Percentiles rank a stretch among this genome's conserved stretches.
Evolutionary conservation across 2,113 vertebrate genomes (phyloP).

Genomic region (Chascanopsetta lugubris): DNA sequence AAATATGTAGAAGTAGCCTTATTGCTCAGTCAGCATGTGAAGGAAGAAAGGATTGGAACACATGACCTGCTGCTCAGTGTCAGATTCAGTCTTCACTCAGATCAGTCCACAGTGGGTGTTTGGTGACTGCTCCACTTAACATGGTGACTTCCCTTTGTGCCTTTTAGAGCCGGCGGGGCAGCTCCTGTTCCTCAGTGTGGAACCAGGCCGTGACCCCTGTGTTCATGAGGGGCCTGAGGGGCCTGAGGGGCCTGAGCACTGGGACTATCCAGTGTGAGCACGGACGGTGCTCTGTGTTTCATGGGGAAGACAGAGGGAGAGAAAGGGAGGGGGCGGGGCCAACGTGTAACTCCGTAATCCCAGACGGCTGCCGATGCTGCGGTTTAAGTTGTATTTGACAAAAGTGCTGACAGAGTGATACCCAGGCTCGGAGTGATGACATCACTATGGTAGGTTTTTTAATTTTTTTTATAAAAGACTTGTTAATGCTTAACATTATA

Average conservation of each 20-base stretch:
- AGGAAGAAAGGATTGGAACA: not conserved
- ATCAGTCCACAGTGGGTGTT: constrained; percentile 15
- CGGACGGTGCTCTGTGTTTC: constrained; percentile 19
- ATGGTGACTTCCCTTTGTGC: constrained; percentile 35
- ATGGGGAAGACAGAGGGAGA: constrained; percentile 4
- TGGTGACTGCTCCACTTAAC: constrained; percentile 29
- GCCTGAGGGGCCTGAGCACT: constrained; percentile 14
- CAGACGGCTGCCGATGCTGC: not conserved
- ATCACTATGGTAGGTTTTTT: too few species aligned
- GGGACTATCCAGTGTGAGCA: constrained; percentile 55
- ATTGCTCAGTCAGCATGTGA: not conserved
- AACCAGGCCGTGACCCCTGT: constrained; percentile 33
- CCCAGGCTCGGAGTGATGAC: too few species aligned
- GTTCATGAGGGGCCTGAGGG: constrained; percentile 11
- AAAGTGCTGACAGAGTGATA: too few species aligned
- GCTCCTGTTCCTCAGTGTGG: constrained; percentile 35
- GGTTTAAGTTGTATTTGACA: not conserved
- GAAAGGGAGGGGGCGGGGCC: not conserved
- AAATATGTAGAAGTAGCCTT: not conserved
- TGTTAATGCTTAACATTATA: too few species aligned
- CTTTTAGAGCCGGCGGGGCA: constrained; percentile 32
- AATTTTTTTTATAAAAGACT: too few species aligned
- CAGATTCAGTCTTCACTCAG: not conserved
- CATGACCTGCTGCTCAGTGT: not conserved
- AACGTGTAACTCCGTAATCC: constrained; percentile 47